Conservation (phyloP, 2,888 invertebrate genomes). For the Trichogramma dendrolimi region DNA sequence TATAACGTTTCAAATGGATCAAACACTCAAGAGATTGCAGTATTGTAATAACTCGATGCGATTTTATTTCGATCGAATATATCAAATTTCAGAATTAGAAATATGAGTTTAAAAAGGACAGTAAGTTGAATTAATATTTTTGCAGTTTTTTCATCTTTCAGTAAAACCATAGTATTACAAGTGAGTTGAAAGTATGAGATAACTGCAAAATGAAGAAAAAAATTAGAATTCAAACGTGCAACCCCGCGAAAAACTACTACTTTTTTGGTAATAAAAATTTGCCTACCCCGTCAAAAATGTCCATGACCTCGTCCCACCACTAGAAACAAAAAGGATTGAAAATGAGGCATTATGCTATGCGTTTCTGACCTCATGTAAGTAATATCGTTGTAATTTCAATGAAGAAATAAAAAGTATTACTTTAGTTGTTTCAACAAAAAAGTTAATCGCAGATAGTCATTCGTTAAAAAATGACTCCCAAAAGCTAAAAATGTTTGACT, state of each 20-base stretch:
- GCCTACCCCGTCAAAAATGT: slow-evolving; percentile 93
- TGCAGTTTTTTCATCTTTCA: slow-evolving; percentile 8
- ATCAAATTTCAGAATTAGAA: no score
- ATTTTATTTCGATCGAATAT: slow-evolving; percentile 1
- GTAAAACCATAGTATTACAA: no score
- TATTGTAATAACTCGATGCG: slow-evolving; percentile 22
- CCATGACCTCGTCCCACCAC: slow-evolving; percentile 97
- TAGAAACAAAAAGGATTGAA: slow-evolving; percentile 71
- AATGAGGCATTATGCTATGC: slow-evolving; percentile 49
- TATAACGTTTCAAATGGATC: slow-evolving; percentile 13
- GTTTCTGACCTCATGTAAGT: neutral
- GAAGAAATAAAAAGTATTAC: slow-evolving; percentile 5
- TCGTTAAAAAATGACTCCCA: no score
- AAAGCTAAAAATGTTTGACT: no score
- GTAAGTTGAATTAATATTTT: neutral
- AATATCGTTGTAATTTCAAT: neutral
- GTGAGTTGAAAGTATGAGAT: neutral
- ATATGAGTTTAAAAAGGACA: no score
- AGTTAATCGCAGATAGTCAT: no score
- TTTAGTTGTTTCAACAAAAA: neutral
- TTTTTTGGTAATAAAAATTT: slow-evolving; percentile 47
- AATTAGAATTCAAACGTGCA: no score
- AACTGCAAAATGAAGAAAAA: neutral
- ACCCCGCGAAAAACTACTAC: neutral
- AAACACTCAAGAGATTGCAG: slow-evolving; percentile 17